Conservation (phyloP, 2,797 vertebrate species). For the Chromobotia macracanthus region DNA sequence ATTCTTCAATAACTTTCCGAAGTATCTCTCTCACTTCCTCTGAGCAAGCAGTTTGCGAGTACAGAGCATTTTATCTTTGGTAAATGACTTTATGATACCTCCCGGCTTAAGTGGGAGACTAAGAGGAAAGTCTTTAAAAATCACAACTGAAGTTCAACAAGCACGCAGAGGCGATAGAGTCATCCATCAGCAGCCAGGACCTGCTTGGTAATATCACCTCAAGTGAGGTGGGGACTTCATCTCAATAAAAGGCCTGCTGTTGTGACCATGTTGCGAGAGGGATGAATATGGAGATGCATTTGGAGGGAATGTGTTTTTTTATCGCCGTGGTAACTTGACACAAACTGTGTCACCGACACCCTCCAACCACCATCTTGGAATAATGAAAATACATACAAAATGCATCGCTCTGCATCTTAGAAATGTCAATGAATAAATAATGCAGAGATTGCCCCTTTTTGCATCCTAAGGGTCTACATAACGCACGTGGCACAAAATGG, state of each 20-base stretch:
- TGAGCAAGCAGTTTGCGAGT: constrained; percentile 23
- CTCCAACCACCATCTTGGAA: constrained; percentile 50
- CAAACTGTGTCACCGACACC: constrained; percentile 59
- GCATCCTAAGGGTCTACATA: constrained; percentile 51
- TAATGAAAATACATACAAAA: constrained; percentile 75
- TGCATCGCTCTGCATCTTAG: constrained; percentile 64
- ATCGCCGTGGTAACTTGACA: constrained; percentile 56
- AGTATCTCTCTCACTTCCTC: constrained; percentile 13
- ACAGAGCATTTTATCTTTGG: constrained; percentile 28
- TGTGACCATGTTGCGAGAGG: constrained; percentile 60
- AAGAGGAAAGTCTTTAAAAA: constrained; percentile 53
- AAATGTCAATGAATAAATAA: constrained; percentile 78
- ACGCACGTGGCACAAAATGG: constrained; percentile 65
- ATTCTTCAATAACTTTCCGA: constrained; percentile 2
- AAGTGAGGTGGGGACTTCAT: constrained; percentile 73
- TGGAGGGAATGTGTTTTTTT: constrained; percentile 61
- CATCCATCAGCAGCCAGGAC: constrained; percentile 66
- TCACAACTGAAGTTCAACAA: constrained; percentile 55
- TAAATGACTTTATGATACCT: constrained; percentile 40
- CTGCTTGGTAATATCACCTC: constrained; percentile 70
- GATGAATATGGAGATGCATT: constrained; percentile 71
- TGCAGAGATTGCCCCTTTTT: constrained; percentile 53
- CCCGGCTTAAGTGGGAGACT: constrained; percentile 28
- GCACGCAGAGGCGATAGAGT: constrained; percentile 57
- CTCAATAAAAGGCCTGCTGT: constrained; percentile 73